Percentiles rank a stretch among this genome's conserved stretches.
These are phyloP conservation scores for Chirona hameri DNA, from an alignment of 2,888 invertebrate genomes.

Conservation along the genomic window DNA sequence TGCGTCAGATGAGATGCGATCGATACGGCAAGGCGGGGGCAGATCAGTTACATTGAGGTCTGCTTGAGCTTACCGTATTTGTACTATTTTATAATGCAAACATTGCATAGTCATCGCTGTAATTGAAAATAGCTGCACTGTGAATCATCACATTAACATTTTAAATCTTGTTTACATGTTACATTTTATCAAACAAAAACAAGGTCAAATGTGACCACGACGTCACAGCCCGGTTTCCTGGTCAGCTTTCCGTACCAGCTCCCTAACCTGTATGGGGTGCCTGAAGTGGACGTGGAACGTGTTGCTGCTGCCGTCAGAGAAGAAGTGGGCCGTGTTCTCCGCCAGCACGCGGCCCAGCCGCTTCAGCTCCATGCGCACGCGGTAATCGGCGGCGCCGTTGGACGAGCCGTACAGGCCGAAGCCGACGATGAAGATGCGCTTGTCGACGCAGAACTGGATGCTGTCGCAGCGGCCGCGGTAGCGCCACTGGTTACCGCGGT, in stretches of 20 bases:
- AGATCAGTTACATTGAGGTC: too few species aligned
- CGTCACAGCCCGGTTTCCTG: too few species aligned
- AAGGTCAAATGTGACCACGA: too few species aligned
- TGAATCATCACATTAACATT: too few species aligned
- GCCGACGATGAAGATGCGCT: conserved; percentile 91
- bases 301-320: conserved; percentile 93
- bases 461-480: conserved; percentile 94
- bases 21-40: too few species aligned
- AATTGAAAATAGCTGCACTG: too few species aligned
- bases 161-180: too few species aligned
- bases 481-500: conserved; percentile 95
- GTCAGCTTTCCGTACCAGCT: not conserved
- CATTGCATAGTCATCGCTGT: too few species aligned
- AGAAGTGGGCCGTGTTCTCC: conserved; percentile 88
- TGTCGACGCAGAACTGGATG: conserved; percentile 93
- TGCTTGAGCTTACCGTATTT: too few species aligned
- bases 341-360: conserved; percentile 75
- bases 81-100: too few species aligned
- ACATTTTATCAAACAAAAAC: too few species aligned
- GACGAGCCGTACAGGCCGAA: conserved; percentile 95
- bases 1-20: too few species aligned
- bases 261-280: conserved; percentile 57
- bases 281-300: conserved; percentile 87
- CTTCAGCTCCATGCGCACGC: conserved; percentile 90
- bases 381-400: conserved; percentile 91